phyloP scores from a whole-genome alignment of 2,113 vertebrate species.

The Romanogobio albipinnatus region DNA sequence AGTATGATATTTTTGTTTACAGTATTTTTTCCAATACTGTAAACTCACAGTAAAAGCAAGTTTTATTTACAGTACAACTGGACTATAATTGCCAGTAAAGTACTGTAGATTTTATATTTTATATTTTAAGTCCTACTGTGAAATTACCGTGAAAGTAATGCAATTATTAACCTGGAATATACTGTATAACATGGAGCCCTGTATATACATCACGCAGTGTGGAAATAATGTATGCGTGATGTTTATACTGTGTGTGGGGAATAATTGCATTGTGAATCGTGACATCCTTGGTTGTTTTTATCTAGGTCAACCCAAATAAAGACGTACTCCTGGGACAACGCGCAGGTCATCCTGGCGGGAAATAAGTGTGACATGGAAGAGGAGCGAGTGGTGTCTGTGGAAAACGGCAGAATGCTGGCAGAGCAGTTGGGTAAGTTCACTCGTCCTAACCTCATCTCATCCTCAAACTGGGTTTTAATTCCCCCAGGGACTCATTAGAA shows the following conservation, averaged over 20 bases:
- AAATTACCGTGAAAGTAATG: no score
- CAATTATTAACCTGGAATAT: no score
- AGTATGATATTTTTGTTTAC: no score
- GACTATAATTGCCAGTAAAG: no score
- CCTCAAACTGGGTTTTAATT: background rate
- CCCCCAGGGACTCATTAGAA: background rate
- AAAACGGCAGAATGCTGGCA: constrained; percentile 54
- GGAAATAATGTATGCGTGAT: background rate
- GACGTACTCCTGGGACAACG: constrained; percentile 15
- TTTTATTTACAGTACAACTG: no score
- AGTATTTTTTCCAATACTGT: no score
- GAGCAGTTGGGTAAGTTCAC: constrained; percentile 57
- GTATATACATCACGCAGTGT: background rate
- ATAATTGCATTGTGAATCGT: constrained; percentile 9
- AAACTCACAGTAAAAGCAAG: no score
- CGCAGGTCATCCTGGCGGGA: constrained; percentile 21
- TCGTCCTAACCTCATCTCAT: background rate
- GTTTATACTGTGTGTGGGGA: background rate
- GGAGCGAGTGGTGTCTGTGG: constrained; percentile 58
- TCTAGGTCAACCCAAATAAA: constrained; percentile 58
- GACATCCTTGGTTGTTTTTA: constrained; percentile 18
- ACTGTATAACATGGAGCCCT: background rate
- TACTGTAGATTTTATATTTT: no score
- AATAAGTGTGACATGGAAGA: constrained; percentile 59
- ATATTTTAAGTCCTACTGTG: no score